Conservation (phyloP, 2,797 vertebrate genomes). For the Neoniphon sammara region DNA sequence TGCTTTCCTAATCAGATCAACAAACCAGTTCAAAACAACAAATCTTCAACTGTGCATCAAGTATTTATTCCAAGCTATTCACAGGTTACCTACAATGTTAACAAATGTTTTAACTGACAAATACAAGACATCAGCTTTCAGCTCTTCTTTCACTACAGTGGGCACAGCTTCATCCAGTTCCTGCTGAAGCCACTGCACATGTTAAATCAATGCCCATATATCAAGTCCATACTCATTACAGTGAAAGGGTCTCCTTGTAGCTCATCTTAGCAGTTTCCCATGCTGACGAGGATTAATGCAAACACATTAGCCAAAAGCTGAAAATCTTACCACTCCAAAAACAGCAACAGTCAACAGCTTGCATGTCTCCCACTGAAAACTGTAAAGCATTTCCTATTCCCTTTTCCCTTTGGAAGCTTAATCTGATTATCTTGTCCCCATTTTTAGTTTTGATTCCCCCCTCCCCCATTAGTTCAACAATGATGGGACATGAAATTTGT, state of each 20-base stretch:
- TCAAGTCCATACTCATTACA: no score
- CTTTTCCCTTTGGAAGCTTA: neutral
- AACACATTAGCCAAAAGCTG: no score
- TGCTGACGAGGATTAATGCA: no score
- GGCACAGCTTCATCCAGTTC: no score
- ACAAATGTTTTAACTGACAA: neutral
- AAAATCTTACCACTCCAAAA: neutral
- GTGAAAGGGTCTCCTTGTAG: no score
- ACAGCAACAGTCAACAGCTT: neutral
- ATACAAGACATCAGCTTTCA: neutral
- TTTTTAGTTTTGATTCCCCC: neutral
- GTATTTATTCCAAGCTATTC: neutral
- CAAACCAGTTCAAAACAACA: neutral
- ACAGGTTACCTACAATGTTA: neutral
- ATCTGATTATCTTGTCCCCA: neutral
- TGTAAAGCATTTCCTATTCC: neutral
- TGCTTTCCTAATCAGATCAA: neutral
- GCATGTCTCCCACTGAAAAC: neutral
- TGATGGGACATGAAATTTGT: neutral
- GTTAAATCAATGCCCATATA: no score
- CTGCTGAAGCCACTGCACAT: no score
- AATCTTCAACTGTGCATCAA: neutral
- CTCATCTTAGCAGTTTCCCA: no score
- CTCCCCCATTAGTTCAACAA: neutral
- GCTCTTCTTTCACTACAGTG: neutral